Percentiles rank a stretch among this genome's conserved stretches.
Evolutionary conservation across 2,797 vertebrate species (phyloP).

Genomic region (Dryobates pubescens): DNA sequence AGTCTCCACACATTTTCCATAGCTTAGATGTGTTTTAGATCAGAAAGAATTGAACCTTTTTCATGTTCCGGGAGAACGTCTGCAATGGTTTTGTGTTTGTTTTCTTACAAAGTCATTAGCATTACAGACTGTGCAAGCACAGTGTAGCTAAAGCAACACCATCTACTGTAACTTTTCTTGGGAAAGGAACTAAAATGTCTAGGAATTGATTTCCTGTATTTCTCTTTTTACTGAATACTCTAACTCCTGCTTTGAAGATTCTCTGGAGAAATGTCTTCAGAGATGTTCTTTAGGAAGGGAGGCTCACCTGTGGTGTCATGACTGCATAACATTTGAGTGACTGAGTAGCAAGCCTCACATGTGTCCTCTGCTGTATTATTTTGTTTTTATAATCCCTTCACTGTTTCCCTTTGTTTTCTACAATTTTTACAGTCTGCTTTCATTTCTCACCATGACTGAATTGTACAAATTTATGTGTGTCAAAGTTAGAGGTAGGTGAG

Average conservation of each 20-base stretch:
- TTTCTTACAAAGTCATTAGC: background rate
- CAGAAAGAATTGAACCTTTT: background rate
- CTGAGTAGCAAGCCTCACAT: background rate
- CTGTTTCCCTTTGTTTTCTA: background rate
- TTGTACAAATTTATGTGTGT: background rate
- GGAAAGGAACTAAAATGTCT: background rate
- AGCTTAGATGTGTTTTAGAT: background rate
- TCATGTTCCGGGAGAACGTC: background rate
- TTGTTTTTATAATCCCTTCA: background rate
- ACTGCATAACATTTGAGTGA: rapidly evolving
- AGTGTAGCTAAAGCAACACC: background rate
- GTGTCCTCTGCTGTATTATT: background rate
- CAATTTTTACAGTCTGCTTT: background rate
- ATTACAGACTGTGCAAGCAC: background rate
- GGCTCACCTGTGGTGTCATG: background rate
- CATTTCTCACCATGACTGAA: background rate
- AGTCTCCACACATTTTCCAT: background rate
- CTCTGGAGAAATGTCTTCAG: background rate
- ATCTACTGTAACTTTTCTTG: background rate
- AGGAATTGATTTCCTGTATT: background rate
- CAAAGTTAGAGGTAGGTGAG: background rate
- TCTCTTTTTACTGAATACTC: background rate
- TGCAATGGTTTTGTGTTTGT: background rate
- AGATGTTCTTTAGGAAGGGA: background rate
- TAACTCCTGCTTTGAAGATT: background rate